phyloP scores from a whole-genome alignment of 2,888 invertebrate species.

The Paralinhomoeus sp. region DNA sequence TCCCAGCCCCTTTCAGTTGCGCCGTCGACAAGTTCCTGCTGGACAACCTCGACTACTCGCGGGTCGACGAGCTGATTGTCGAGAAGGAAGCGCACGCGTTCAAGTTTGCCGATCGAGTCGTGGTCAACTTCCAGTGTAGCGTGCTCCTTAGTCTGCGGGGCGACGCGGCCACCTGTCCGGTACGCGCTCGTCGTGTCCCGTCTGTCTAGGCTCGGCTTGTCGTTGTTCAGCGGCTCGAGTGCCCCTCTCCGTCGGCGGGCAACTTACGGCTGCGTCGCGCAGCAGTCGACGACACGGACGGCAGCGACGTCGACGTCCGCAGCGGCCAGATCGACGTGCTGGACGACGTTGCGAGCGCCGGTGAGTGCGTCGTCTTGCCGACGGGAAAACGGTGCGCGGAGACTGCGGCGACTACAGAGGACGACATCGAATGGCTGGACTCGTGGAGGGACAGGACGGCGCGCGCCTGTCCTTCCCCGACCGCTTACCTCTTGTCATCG shows the following conservation, averaged over 20 bases:
- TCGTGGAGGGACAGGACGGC: no score
- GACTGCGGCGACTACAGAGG: no score
- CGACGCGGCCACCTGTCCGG: constrained; percentile 16
- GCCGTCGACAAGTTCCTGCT: constrained; percentile 19
- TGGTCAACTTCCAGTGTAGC: constrained; percentile 23
- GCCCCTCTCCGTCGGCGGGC: constrained; percentile 12
- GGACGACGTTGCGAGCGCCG: no score
- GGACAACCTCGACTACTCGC: constrained; percentile 18
- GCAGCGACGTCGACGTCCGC: neutral
- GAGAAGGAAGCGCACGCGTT: constrained; percentile 23
- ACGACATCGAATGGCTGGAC: no score
- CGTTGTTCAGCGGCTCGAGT: constrained; percentile 9
- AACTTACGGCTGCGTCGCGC: neutral
- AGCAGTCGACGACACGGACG: no score
- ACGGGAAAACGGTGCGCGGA: no score
- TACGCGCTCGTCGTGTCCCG: constrained; percentile 3
- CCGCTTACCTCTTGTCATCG: no score
- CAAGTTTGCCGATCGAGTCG: constrained; percentile 20
- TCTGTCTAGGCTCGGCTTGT: neutral
- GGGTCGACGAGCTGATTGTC: constrained; percentile 12
- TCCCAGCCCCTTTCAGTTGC: constrained; percentile 10
- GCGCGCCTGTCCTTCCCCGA: no score
- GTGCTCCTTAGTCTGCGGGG: constrained; percentile 15
- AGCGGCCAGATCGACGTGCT: neutral
- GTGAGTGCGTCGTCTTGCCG: no score